A percentile compares a stretch with the other conserved stretches of the same genome.
phyloP scores from a whole-genome alignment of 2,113 vertebrate genomes.

The Camelus dromedarius region DNA sequence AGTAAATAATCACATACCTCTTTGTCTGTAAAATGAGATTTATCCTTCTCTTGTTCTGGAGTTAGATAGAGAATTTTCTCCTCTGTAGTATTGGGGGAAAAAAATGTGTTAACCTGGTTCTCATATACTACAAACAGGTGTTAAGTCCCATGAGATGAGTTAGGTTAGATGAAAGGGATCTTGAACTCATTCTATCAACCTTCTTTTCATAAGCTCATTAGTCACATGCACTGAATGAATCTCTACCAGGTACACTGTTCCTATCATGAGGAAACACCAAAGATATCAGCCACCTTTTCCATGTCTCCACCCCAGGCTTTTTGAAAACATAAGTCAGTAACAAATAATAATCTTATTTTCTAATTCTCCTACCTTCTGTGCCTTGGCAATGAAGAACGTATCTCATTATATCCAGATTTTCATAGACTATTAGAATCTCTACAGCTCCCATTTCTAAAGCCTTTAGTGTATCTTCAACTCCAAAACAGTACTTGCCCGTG shows the following conservation, averaged over 20 bases:
- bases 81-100: constrained; percentile 87
- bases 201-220: not conserved
- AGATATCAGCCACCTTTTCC: not conserved
- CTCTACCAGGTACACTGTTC: not conserved
- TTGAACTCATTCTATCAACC: not conserved
- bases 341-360: not conserved
- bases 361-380: constrained; percentile 91
- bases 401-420: constrained; percentile 99
- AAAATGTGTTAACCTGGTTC: constrained; percentile 27
- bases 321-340: constrained; percentile 18
- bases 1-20: constrained; percentile 90
- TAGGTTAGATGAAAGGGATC: not conserved
- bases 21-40: constrained; percentile 99
- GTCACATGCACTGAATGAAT: not conserved
- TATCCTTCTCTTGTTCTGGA: constrained; percentile 99
- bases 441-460: constrained; percentile 99
- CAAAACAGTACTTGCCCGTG: constrained; percentile 99
- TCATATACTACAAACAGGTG: not conserved
- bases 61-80: constrained; percentile 99
- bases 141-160: not conserved
- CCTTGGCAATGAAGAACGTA: constrained; percentile 98
- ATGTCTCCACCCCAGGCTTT: not conserved
- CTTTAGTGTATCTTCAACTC: constrained; percentile 99
- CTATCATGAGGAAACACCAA: not conserved
- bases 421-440: constrained; percentile 99